Base-by-base conservation (phyloP, 2,888 invertebrate species). In the Sialis lutaria region DNA sequence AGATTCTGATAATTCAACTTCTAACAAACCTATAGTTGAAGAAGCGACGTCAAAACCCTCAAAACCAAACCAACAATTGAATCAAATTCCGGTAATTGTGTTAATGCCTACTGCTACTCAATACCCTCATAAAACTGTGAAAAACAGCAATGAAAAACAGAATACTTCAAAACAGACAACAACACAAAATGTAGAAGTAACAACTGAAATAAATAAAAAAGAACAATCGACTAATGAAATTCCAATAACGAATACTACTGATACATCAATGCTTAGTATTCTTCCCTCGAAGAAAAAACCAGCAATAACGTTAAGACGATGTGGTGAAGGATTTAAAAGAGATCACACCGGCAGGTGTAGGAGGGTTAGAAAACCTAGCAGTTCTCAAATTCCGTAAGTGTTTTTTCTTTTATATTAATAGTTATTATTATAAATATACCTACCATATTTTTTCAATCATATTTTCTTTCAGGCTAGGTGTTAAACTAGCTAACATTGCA, bases 261-360 rank as follows among this genome's bases (percentile, higher is more conserved):
- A 9, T 6, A 9, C 41, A 41, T 33, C 43, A 12, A 13, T 32
- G 12, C 7, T 9, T 32, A 6, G 12, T 12, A 6, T 34, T n/a
- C 9, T 31, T n/a, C 12, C 43, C 1, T 9, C 22, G 9, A 30
- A 33, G 13, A 42, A 47, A 42, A 33, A 35, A 8, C 42, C 31
- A 31, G 32, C 10, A 2, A 7, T 31, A 8, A 30, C 42, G 32
- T 10, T 31, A 30, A 30, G 55, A 44, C 56, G 56, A 50, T 67
- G 66, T 50, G 53, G 57, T 1, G 51, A 53, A 22, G 66, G 66
- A 0, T 64, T 55, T 50, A 50, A 57, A 1, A 58, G 60, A 44
- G 65, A 67, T 51, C 62, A 64, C 50, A 56, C 56, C 41, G 65
- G 65, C 6, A 57, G 63, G 49, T 67, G 66, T 50, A 58, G 64